A percentile compares a stretch with the other conserved stretches of the same genome.
These are phyloP conservation scores for Mycetomoellerius zeteki DNA, from an alignment of 1,140 invertebrate genomes.

Conservation along the genomic window DNA sequence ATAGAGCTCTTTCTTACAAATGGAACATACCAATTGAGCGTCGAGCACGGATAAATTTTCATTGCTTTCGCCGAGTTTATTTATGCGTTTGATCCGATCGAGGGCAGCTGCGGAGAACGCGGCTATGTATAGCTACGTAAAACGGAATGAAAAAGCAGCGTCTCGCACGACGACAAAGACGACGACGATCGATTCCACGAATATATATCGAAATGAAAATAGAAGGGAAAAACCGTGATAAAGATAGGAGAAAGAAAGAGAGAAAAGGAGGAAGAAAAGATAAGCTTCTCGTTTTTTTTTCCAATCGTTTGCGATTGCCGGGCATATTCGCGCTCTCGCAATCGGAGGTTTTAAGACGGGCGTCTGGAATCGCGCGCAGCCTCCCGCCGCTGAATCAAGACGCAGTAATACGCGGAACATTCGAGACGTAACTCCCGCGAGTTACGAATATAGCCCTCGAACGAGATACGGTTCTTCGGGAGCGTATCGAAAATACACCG, in stretches of 20 bases:
- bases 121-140: slow-evolving; percentile 75
- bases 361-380: background rate
- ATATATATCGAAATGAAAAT: slow-evolving; percentile 68
- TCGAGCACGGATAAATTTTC: slow-evolving; percentile 63
- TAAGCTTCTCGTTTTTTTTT: background rate
- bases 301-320: background rate
- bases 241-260: slow-evolving; percentile 49
- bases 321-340: background rate
- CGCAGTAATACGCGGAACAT: slow-evolving; percentile 6
- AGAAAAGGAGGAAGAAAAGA: slow-evolving; percentile 41
- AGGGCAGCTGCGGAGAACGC: slow-evolving; percentile 73
- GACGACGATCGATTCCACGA: slow-evolving; percentile 69
- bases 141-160: slow-evolving; percentile 68
- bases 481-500: slow-evolving; percentile 34
- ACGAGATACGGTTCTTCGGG: slow-evolving; percentile 5
- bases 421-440: background rate
- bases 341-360: background rate
- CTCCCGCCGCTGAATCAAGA: slow-evolving; percentile 9
- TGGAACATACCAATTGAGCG: slow-evolving; percentile 13
- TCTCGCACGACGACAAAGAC: slow-evolving; percentile 63
- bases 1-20: slow-evolving; percentile 21
- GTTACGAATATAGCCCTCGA: slow-evolving; percentile 48
- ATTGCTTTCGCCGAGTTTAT: slow-evolving; percentile 78
- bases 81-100: slow-evolving; percentile 82
- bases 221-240: slow-evolving; percentile 25